Base-by-base conservation (phyloP, 1,140 invertebrate genomes). In the Liolophura sinensis region DNA sequence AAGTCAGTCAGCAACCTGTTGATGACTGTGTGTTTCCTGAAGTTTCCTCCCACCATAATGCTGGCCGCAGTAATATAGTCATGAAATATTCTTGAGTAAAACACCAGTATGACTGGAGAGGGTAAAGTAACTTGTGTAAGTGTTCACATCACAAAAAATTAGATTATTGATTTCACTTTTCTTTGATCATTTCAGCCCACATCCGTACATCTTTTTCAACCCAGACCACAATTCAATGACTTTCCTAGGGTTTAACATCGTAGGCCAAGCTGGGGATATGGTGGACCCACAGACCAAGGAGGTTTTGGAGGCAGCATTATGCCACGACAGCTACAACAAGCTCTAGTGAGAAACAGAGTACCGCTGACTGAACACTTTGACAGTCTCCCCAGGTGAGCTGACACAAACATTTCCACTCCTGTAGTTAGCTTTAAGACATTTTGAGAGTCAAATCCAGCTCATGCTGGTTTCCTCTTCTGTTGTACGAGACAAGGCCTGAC, bases 151-250 rank as follows among this genome's bases (percentile, higher is more conserved):
- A 12, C 51, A n/a, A 4, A 54, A n/a, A 54, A 54, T 54, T 24
- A 54, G 7, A 54, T 54, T 3, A 54, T 24, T 54, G 51, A 54
- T 5, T 54, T 24, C n/a, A 46, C 20, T 31, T 20, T 49, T 62
- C 56, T 22, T 20, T 55, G 58, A 51, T 55, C 25, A 47, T 72
- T 73, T 55, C 70, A 81, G 79, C 51, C 73, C 78, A 12, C 79
- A 82, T 75, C 81, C 81, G 16, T 82, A 82, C 65, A 62, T 81
- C 14, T 82, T 81, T 62, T 82, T 82, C 70, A 81, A 82, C 65
- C 65, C 74, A 25, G 80, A 82, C 62, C 62, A 66, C 1, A 56
- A 73, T 25, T 71, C 75, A 4, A 74, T 82, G 69, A 79, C 80
- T 15, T 80, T 81, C 63, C 70, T 82, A 22, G 80, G 80, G 24